Evolutionary conservation across 2,113 vertebrate species (phyloP).

Genomic region (Cyprinodon brontotheroides): DNA sequence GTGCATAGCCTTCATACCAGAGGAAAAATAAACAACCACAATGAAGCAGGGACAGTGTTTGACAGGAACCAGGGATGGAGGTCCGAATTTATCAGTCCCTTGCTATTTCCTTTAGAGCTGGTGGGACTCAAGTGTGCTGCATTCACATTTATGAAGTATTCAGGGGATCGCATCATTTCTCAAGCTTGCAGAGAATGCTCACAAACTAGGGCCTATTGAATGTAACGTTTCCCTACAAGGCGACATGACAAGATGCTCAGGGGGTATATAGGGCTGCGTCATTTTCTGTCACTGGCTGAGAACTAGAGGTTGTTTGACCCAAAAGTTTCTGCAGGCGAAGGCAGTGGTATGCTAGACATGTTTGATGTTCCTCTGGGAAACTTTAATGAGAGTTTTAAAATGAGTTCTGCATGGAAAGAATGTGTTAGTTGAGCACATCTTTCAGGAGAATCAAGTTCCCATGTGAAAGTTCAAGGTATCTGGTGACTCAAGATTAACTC

Average conservation of each 20-base stretch:
- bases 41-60: constrained; percentile 9
- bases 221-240: constrained; percentile 79
- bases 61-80: constrained; percentile 30
- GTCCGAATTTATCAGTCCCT: constrained; percentile 40
- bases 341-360: constrained; percentile 77
- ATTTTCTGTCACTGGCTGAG: constrained; percentile 61
- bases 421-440: constrained; percentile 66
- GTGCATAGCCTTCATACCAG: background rate
- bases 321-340: constrained; percentile 59
- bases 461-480: constrained; percentile 76
- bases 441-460: constrained; percentile 73
- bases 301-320: constrained; percentile 67
- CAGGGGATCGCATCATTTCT: constrained; percentile 60
- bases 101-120: constrained; percentile 25
- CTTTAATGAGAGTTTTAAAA: constrained; percentile 72
- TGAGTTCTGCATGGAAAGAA: constrained; percentile 67
- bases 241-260: constrained; percentile 38
- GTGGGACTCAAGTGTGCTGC: constrained; percentile 27
- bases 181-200: constrained; percentile 65
- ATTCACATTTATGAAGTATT: constrained; percentile 56
- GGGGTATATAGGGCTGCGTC: constrained; percentile 35
- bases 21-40: constrained; percentile 9
- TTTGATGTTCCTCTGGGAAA: constrained; percentile 76
- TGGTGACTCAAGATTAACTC: constrained; percentile 60
- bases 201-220: constrained; percentile 38